Percentiles rank a stretch among this genome's conserved stretches.
These are phyloP conservation scores for Meteorus cinctellus DNA, from an alignment of 2,888 invertebrate genomes.

Conservation along the genomic window DNA sequence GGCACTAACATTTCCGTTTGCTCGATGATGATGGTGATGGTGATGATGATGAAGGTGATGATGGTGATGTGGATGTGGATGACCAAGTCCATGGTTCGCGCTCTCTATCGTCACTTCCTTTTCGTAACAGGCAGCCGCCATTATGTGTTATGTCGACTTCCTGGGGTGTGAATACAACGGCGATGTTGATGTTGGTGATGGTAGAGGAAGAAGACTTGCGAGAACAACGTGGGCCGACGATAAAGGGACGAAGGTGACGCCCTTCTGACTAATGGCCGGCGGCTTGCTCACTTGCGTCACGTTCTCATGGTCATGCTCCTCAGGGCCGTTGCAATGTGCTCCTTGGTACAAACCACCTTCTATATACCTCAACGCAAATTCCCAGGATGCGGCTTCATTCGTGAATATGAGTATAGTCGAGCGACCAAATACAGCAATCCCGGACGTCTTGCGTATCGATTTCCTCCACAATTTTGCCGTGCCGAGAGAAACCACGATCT, in stretches of 20 bases:
- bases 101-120: slow-evolving; percentile 65
- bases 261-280: slow-evolving; percentile 43
- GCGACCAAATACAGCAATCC: slow-evolving; percentile 2
- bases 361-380: slow-evolving; percentile 22
- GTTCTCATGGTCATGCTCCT: slow-evolving; percentile 40
- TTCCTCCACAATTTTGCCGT: slow-evolving; percentile 35
- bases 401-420: background rate
- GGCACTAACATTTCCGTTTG: slow-evolving; percentile 70
- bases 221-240: slow-evolving; percentile 30
- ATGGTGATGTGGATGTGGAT: slow-evolving; percentile 61
- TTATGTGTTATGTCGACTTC: slow-evolving; percentile 44
- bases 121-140: slow-evolving; percentile 71
- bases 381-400: slow-evolving; percentile 44
- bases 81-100: slow-evolving; percentile 69
- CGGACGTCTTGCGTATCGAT: slow-evolving; percentile 42
- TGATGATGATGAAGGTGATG: slow-evolving; percentile 68
- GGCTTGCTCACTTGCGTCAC: slow-evolving; percentile 44
- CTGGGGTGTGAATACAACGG: slow-evolving; percentile 22
- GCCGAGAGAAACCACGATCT: slow-evolving; percentile 18
- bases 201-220: background rate
- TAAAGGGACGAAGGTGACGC: slow-evolving; percentile 40
- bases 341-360: slow-evolving; percentile 6
- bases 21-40: slow-evolving; percentile 61
- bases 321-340: slow-evolving; percentile 43
- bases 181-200: slow-evolving; percentile 6